Evolutionary conservation across 2,888 invertebrate genomes (phyloP), one percentile per base, ranked within the genome.

Genomic region (Nycteola revayana): DNA sequence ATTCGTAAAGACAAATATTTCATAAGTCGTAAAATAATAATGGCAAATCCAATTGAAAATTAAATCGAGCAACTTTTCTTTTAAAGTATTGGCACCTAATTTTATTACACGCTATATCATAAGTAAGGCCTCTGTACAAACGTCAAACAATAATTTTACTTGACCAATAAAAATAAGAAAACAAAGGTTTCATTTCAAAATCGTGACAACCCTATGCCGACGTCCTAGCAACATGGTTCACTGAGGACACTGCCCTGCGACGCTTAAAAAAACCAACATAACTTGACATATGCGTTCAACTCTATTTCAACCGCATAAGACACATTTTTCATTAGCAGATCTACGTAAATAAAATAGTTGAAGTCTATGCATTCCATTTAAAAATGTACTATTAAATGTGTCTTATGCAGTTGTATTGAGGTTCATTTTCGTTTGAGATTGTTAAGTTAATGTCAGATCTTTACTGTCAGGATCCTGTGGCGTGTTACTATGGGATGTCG

Each of bases 131-230:
- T 10, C 32, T 31, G 27, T 34, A 26, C 37, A 26, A 33, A 50
- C 45, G 51, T 47, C 49, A 51, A 58, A 57, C 54, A 46, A 47
- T 52, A 50, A 42, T 52, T 60, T 55, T 41, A 53, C 40, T 40
- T 10, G 10, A 32, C 41, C 39, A 56, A 59, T 52, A 51, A 61
- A 49, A 57, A 59, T 49, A 65, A 56, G 39, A 60, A 49, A 60
- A 67, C 55, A 60, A 54, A 61, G 65, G 62, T 56, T 59, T 64
- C 54, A 66, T 63, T 69, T 65, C 55, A 40, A 68, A 72, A 66
- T 78, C 82, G 77, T 80, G 81, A 80, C 84, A 83, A 55, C 84
- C 84, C 82, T 84, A 65, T 62, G 52, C 57, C 45, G 57, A 53
- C 72, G 71, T 75, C 79, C 74, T 76, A 77, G 74, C 77, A 72